Evolutionary conservation across 2,888 invertebrate genomes (phyloP), one percentile per base, ranked within the genome.

Genomic region (Coelogynopora nodosa): DNA sequence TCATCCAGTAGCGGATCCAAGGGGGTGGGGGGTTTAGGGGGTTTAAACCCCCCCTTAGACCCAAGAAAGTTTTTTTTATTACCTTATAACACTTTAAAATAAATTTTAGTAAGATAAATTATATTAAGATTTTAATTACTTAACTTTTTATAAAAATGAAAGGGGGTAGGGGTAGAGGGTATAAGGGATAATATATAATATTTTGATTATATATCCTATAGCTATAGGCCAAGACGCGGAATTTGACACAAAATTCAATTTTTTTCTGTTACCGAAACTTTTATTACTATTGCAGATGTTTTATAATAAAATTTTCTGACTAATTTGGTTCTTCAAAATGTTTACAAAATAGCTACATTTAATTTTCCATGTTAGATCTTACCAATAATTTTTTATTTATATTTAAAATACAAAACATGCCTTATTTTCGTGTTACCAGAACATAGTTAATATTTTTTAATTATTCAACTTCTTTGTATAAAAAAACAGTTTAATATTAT

Each of bases 141-240:
- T 49, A 49, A 49, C 18, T 49, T 49, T 49, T 49, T 49, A 49
- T 49, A 49, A 49, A 49, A n/a, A n/a, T n/a, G n/a, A n/a, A n/a
- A n/a, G n/a, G n/a, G n/a, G n/a, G n/a, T n/a, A n/a, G n/a, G n/a
- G n/a, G n/a, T n/a, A n/a, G n/a, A n/a, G n/a, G n/a, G n/a, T n/a
- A n/a, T n/a, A n/a, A n/a, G n/a, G n/a, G n/a, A n/a, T n/a, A n/a
- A n/a, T n/a, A n/a, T n/a, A n/a, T n/a, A n/a, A n/a, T n/a, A n/a
- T n/a, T n/a, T n/a, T n/a, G n/a, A n/a, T n/a, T n/a, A n/a, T n/a
- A n/a, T n/a, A n/a, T n/a, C n/a, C n/a, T n/a, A n/a, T n/a, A n/a
- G n/a, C n/a, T n/a, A n/a, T n/a, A n/a, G 74, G 74, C 74, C 74
- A 74, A 74, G 74, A 74, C 74, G 74, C 74, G 74, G 74, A 74